These are phyloP conservation scores for Clarias magur DNA, from an alignment of 2,113 vertebrate genomes.

Conservation along the genomic window DNA sequence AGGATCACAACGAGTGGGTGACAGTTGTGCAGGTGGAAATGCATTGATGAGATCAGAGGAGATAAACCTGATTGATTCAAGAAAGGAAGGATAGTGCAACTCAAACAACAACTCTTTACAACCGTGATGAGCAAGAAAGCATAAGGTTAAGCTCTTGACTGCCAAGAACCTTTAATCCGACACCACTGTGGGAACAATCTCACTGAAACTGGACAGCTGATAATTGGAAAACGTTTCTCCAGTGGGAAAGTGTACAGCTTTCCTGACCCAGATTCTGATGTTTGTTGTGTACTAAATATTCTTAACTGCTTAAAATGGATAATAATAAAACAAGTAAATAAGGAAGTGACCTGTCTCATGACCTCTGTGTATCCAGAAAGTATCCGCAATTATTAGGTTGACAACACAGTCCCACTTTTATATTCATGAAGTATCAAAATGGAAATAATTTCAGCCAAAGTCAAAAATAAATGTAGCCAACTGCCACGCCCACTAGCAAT, in stretches of 20 bases:
- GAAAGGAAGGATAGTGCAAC: neutral
- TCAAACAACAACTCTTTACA: neutral
- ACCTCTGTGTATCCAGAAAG: neutral
- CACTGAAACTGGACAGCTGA: neutral
- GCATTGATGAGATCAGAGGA: neutral
- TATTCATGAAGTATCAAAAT: neutral
- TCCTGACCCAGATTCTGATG: neutral
- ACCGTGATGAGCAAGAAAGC: neutral
- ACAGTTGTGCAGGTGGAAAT: neutral
- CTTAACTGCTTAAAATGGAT: neutral
- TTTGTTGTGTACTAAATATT: neutral
- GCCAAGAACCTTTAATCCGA: neutral
- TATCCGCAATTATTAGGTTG: neutral
- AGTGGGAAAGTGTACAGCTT: neutral
- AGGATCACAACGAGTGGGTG: neutral
- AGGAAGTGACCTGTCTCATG: neutral
- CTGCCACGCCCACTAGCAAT: slow-evolving; percentile 23
- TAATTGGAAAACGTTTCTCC: neutral
- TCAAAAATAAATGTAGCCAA: slow-evolving; percentile 5
- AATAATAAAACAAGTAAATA: neutral
- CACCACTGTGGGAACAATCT: neutral
- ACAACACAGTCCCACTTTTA: neutral
- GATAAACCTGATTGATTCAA: neutral
- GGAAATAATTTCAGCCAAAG: neutral
- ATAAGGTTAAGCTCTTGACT: neutral